Conservation (phyloP, 2,888 invertebrate genomes). For the Euplexia lucipara region DNA sequence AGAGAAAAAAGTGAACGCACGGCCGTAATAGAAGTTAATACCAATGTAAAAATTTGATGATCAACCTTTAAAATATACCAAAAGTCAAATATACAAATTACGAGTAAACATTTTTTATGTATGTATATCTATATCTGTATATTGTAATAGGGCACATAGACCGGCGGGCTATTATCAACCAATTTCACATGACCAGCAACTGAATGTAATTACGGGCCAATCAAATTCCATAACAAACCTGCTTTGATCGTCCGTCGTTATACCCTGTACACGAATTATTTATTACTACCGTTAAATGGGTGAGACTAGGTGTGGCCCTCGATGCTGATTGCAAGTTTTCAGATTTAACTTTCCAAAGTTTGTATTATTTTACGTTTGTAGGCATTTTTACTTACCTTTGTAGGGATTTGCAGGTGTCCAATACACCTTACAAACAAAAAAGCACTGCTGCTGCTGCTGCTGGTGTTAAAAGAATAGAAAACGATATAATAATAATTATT, state of each 20-base stretch:
- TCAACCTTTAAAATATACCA: no score
- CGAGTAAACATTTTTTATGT: slow-evolving; percentile 27
- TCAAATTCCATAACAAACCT: slow-evolving; percentile 71
- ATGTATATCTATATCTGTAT: not conserved
- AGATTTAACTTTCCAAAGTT: not conserved
- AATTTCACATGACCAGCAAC: slow-evolving; percentile 62
- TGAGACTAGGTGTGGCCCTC: slow-evolving; percentile 53
- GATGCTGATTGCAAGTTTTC: slow-evolving; percentile 44
- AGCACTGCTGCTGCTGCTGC: no score
- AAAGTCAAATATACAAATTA: slow-evolving; percentile 18
- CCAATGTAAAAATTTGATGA: no score
- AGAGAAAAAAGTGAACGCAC: no score
- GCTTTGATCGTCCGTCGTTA: slow-evolving; percentile 69
- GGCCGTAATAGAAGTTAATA: no score
- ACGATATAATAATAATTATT: no score
- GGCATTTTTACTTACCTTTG: not conserved
- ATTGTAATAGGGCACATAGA: slow-evolving; percentile 31
- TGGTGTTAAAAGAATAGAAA: no score
- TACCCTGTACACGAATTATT: slow-evolving; percentile 68
- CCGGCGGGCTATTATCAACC: slow-evolving; percentile 48
- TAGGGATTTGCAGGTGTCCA: no score
- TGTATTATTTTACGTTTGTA: not conserved
- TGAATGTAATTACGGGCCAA: slow-evolving; percentile 71
- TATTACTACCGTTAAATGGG: slow-evolving; percentile 67
- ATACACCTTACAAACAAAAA: no score